These are phyloP conservation scores for Rhinatrema bivittatum DNA, from an alignment of 2,797 vertebrate species.

Conservation along the genomic window DNA sequence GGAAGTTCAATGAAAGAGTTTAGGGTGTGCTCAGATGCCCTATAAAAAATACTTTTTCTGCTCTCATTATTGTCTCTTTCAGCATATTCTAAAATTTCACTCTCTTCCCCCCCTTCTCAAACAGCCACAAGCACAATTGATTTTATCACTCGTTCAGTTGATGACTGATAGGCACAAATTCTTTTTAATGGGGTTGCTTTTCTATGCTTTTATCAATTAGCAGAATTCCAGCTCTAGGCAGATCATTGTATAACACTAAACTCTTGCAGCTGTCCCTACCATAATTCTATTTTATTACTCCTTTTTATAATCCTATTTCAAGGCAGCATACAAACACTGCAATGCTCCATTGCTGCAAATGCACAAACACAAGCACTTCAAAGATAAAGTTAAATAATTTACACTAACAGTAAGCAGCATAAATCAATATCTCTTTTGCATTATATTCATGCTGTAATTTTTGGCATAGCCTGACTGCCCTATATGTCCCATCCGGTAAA, in stretches of 20 bases:
- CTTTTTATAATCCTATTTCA: constrained; percentile 13
- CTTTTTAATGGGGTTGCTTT: constrained; percentile 2
- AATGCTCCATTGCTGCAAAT: constrained; percentile 3
- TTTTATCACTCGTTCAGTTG: background rate
- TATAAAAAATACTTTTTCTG: no score
- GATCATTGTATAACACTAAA: background rate
- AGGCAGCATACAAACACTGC: background rate
- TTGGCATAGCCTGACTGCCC: no score
- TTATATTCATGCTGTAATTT: no score
- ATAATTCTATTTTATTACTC: background rate
- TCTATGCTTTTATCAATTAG: constrained; percentile 2
- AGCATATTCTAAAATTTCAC: no score
- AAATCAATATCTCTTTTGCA: no score
- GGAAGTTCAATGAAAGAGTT: no score
- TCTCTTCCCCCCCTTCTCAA: no score
- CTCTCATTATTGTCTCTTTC: no score
- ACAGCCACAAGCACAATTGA: background rate
- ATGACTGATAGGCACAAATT: constrained; percentile 8
- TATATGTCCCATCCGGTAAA: no score
- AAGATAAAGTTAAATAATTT: constrained; percentile 16
- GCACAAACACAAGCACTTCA: constrained; percentile 9
- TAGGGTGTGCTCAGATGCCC: no score
- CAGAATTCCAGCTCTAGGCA: constrained; percentile 5
- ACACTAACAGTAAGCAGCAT: no score
- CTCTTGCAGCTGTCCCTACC: background rate